Base-by-base conservation (phyloP, 2,113 vertebrate species). In the Columbina picui region DNA sequence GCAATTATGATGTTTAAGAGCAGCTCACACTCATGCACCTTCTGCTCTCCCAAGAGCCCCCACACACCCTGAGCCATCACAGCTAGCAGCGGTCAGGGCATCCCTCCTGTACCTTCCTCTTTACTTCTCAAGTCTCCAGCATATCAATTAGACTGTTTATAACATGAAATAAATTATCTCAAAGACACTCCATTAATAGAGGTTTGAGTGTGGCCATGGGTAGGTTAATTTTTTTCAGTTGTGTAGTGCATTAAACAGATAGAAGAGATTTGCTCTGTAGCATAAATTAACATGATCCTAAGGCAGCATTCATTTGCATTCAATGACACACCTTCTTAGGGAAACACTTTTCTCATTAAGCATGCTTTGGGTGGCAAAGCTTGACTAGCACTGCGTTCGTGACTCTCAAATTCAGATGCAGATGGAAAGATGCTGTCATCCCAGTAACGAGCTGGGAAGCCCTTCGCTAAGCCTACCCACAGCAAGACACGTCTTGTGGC, bases 1-100 rank as follows among this genome's bases (percentile, higher is more conserved):
- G 47, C 4, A 34, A 47, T 50, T 70, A 5, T 12, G 26, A 22
- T 20, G 17, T 41, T 67, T 38, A 63, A 19, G 27, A 93, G 21
- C 20, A 85, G 10, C 43, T 64, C 53, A 43, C 11, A 23, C 34
- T 15, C 45, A 16, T 8, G 36, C 26, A 18, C 15, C 16, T 64
- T 38, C 36, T 60, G 15, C 22, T 89, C 41, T 56, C 18, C 53
- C 34, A 10, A 27, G 65, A 27, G 19, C n/a, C 39, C 17, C 25
- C 2, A 0, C 29, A 18, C 10, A 8, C 4, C 32, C 39, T 9
- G 45, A 41, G 32, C 21, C 0, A 0, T 3, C 27, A 22, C 30
- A 65, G 71, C 2, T 2, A 14, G 11, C 55, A 26, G 7, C 19
- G 47, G 32, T 5, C 7, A 49, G 9, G 16, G 38, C 9, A 67